Evolutionary conservation across 1,140 invertebrate genomes (phyloP), one percentile per base, ranked within the genome.

Genomic region (Watersipora subatra): DNA sequence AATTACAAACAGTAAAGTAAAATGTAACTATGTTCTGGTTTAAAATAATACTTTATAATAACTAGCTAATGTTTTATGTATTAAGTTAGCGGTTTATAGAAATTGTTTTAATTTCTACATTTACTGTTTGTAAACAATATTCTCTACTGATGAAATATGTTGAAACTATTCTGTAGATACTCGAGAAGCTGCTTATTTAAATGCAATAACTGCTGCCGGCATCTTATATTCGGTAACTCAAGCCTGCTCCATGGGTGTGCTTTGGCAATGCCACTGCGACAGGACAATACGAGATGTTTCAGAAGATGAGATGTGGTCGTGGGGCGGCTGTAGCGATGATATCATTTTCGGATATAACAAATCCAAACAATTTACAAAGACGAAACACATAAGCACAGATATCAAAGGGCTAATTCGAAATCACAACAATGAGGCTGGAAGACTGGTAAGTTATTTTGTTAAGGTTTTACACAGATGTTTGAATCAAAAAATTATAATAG

Each of bases 271-370:
- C 64, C 70, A 73, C 20, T 80, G 78, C 67, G 74, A 76, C 64
- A 73, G 73, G 58, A 71, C 71, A 62, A 62, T 68, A 57, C 68
- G 75, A 27, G 76, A 78, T 68, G 71, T 71, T 30, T 7, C 61
- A 19, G 27, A 28, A 20, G 19, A 27, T 24, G 27, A 64, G 30
- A 64, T n/a, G 27, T 97, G 92, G 92, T 87, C 90, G 28, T 97
- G 93, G 93, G 92, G 91, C n/a, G 93, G 93, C 1, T 97, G 93
- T 72, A 91, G 91, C 0, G 93, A 96, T 77, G 92, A 96, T 80
- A 84, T 96, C 15, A 88, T 93, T 72, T 96, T 93, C 77, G 92
- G 91, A 57, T 95, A 95, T 83, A 91, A 88, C 78, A 96, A 96
- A 79, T 89, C 92, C 1, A 89, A 92, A 78, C 87, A 87, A 64